Evolutionary conservation across 35 echinoderm and acorn worm genomes (phyloP).

Genomic region (Lytechinus variegatus): DNA sequence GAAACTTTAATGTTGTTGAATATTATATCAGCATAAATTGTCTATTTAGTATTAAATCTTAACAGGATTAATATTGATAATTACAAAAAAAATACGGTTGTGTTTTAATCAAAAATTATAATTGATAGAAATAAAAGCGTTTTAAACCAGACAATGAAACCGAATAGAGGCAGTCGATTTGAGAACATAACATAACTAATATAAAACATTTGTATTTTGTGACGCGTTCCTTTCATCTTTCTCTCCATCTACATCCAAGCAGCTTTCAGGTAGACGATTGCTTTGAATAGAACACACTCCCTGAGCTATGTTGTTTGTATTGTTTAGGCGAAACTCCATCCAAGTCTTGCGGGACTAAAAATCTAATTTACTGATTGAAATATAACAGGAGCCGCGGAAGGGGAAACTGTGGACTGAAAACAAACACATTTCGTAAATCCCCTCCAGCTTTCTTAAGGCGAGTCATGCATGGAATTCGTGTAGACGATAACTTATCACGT

Average conservation of each 20-base stretch:
- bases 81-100: too few species aligned
- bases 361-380: slow-evolving; percentile 20
- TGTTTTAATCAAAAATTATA: too few species aligned
- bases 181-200: too few species aligned
- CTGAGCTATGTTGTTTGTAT: background rate
- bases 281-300: background rate
- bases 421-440: background rate
- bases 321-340: slow-evolving; percentile 10
- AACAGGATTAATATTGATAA: too few species aligned
- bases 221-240: background rate
- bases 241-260: background rate
- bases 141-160: too few species aligned
- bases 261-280: background rate
- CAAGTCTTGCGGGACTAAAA: slow-evolving; percentile 1
- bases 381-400: slow-evolving; percentile 16
- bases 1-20: too few species aligned
- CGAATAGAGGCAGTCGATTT: too few species aligned
- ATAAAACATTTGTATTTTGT: too few species aligned
- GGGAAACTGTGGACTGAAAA: slow-evolving; percentile 4
- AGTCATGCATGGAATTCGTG: background rate
- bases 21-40: too few species aligned
- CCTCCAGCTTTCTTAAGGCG: background rate
- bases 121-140: too few species aligned
- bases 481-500: background rate
- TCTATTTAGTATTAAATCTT: too few species aligned